Conservation (phyloP, 2,797 vertebrate genomes). For the Momotus momota region DNA sequence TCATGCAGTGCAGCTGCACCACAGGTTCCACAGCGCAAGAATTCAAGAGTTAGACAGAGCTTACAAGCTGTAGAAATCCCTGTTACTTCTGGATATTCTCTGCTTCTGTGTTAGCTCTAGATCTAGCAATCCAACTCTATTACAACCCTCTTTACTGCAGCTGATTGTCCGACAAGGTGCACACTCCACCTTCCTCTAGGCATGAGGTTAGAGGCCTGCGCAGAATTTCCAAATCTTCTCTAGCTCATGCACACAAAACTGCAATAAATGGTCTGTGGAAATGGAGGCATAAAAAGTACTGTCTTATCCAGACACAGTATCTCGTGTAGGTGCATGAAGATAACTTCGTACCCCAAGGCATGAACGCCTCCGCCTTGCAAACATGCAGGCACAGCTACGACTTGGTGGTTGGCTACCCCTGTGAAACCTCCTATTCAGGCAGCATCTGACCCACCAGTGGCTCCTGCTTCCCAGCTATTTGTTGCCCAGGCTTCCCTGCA, state of each 20-base stretch:
- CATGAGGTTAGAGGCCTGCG: background rate
- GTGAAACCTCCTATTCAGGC: background rate
- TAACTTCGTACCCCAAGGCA: background rate
- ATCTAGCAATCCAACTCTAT: background rate
- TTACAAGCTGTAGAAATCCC: background rate
- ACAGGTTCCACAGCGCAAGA: too few relatives aligned
- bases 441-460: background rate
- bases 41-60: background rate
- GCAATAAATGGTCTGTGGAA: background rate
- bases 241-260: background rate
- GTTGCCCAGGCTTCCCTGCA: background rate
- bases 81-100: background rate
- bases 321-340: accelerated
- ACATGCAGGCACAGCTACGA: accelerated
- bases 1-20: background rate
- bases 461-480: background rate
- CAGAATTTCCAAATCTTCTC: background rate
- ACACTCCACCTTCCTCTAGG: background rate
- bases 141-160: background rate
- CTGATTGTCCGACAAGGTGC: background rate
- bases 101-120: background rate
- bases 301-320: background rate
- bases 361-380: background rate
- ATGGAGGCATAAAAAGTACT: background rate
- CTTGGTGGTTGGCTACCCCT: background rate